Evolutionary conservation across 2,797 vertebrate genomes (phyloP), one percentile per base, ranked within the genome.

Genomic region (Micromesistius poutassou): DNA sequence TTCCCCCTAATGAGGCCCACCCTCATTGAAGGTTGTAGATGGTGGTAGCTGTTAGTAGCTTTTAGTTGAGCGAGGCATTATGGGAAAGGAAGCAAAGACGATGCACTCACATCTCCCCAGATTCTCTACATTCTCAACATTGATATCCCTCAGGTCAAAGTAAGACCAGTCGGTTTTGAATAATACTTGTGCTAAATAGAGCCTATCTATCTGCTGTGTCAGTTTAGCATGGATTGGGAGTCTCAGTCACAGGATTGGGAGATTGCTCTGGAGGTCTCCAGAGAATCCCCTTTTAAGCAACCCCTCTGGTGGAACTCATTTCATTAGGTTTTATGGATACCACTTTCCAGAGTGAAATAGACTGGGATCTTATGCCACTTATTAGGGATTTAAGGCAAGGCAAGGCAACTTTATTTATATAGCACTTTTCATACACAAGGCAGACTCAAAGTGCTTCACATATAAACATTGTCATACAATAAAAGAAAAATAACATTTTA

Each of bases 321-420:
- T 25, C 4, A 73, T 72, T 73, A 72, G 50, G 22, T 73, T 77
- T 77, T 66, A 79, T 42, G 40, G 22, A n/a, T 74, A 30, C 22
- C 71, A 83, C 30, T 73, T n/a, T 16, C 74, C 12, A 62, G 12
- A 78, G 9, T 5, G 46, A 2, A 13, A 77, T 38, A 40, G 22
- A 74, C 66, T 73, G 66, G 78, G 40, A 19, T 42, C 55, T 73
- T 2, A 71, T 55, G 74, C 40, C 5, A 38, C 55, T 5, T 4
- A 50, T 19, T 75, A 62, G 19, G 55, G n/a, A 73, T 66, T 74
- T n/a, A n/a, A n/a, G n/a, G n/a, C n/a, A n/a, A n/a, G n/a, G n/a
- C n/a, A n/a, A n/a, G n/a, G n/a, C n/a, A n/a, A n/a, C n/a, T n/a
- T n/a, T n/a, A n/a, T n/a, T n/a, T n/a, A n/a, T n/a, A n/a, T n/a